Percentiles rank a stretch among this genome's conserved stretches.
Conservation (phyloP, 2,113 vertebrate species). For the Onychostruthus taczanowskii region DNA sequence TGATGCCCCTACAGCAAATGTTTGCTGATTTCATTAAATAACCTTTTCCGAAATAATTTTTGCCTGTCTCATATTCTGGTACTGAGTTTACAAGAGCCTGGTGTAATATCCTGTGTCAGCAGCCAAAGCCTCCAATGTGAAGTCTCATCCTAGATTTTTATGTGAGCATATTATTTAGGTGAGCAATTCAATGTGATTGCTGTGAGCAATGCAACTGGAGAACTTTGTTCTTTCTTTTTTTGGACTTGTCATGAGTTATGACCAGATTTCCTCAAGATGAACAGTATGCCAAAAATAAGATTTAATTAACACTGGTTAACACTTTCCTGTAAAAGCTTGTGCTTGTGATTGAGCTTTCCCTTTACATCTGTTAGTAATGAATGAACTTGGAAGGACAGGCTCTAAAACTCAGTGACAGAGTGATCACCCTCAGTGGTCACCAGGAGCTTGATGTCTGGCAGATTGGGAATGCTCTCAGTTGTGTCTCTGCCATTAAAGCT, state of each 20-base stretch:
- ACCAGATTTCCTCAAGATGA: background rate
- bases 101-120: background rate
- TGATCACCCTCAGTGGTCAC: background rate
- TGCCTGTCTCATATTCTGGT: background rate
- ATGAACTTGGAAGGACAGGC: background rate
- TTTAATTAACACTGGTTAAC: background rate
- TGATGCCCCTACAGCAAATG: rapidly evolving
- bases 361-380: background rate
- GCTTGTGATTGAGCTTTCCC: background rate
- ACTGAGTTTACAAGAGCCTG: background rate
- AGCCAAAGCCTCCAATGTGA: background rate
- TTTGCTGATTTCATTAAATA: background rate
- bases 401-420: background rate
- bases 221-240: background rate
- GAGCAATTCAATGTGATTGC: background rate
- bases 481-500: background rate
- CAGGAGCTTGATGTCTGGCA: background rate
- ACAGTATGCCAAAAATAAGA: background rate
- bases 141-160: background rate
- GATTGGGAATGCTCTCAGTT: background rate
- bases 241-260: background rate
- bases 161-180: too few relatives aligned
- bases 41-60: background rate
- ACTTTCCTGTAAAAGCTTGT: background rate
- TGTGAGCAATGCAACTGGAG: background rate